Percentiles rank a stretch among this genome's conserved stretches.
phyloP scores from a whole-genome alignment of 1,140 invertebrate genomes.

The Papilio polytes region DNA sequence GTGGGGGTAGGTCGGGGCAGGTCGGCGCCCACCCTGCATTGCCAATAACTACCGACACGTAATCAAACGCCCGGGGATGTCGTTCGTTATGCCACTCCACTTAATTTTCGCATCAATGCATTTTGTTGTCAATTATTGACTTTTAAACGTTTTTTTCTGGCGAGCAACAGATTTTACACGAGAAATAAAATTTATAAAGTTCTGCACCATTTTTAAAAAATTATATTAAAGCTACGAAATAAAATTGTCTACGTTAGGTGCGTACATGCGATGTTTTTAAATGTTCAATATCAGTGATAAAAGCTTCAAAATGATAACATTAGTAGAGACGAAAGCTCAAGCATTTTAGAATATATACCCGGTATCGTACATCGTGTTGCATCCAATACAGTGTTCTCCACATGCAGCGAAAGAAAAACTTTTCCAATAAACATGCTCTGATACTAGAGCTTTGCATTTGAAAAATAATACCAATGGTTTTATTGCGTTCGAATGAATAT shows the following conservation, averaged over 20 bases:
- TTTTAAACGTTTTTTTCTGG: conserved; percentile 12
- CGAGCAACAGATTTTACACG: not conserved
- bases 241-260: not conserved
- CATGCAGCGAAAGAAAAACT: not conserved
- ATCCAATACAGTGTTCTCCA: not conserved
- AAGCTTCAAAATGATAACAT: not conserved
- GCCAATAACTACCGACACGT: conserved; percentile 58
- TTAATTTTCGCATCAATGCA: conserved; percentile 54
- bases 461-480: conserved; percentile 13
- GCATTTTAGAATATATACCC: not conserved
- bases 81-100: conserved; percentile 48
- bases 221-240: not conserved
- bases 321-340: not conserved
- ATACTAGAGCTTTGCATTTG: not conserved
- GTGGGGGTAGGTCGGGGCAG: conserved; percentile 68
- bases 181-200: no score
- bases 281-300: no score
- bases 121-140: conserved; percentile 43
- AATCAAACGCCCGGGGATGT: conserved; percentile 56
- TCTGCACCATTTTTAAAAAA: not conserved
- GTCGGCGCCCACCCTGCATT: conserved; percentile 51
- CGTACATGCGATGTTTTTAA: no score
- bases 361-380: not conserved
- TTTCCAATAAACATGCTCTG: conserved; percentile 8
- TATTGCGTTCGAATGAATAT: not conserved